These are phyloP conservation scores for Umimayanthus chanpuru DNA, from an alignment of 92 coral and sea anemone genomes.

Conservation along the genomic window DNA sequence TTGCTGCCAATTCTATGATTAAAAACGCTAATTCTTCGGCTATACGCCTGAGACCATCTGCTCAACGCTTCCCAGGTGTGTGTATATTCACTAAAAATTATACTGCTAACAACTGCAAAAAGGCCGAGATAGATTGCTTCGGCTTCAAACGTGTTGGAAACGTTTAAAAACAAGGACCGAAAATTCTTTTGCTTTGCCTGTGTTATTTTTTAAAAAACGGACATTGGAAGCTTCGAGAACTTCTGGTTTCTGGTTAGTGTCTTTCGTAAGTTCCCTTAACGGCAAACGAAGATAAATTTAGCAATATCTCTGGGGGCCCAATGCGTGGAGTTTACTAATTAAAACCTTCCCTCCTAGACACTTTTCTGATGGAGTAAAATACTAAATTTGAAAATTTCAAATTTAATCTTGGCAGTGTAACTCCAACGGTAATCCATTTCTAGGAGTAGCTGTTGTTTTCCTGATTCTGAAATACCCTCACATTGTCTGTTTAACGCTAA, in stretches of 20 bases:
- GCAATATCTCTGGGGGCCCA: constrained; percentile 25
- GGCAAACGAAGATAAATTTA: constrained; percentile 35
- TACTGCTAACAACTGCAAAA: constrained; percentile 50
- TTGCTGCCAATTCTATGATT: constrained; percentile 33
- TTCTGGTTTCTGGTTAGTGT: constrained; percentile 19
- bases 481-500: neutral
- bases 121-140: constrained; percentile 34
- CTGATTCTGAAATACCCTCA: constrained; percentile 3
- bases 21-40: constrained; percentile 44
- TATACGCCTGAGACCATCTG: constrained; percentile 70
- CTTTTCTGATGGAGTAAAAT: constrained; percentile 39
- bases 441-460: neutral
- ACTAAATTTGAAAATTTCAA: constrained; percentile 27
- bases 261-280: constrained; percentile 34
- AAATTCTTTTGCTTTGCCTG: neutral
- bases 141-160: constrained; percentile 1
- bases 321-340: constrained; percentile 29
- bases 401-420: neutral
- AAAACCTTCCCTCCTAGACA: constrained; percentile 21
- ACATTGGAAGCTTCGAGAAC: constrained; percentile 22
- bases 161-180: neutral
- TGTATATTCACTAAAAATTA: constrained; percentile 65
- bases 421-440: neutral
- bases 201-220: neutral
- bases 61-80: constrained; percentile 82